Base-by-base conservation (phyloP, 1,140 invertebrate genomes). In the Aphidius gifuensis region DNA sequence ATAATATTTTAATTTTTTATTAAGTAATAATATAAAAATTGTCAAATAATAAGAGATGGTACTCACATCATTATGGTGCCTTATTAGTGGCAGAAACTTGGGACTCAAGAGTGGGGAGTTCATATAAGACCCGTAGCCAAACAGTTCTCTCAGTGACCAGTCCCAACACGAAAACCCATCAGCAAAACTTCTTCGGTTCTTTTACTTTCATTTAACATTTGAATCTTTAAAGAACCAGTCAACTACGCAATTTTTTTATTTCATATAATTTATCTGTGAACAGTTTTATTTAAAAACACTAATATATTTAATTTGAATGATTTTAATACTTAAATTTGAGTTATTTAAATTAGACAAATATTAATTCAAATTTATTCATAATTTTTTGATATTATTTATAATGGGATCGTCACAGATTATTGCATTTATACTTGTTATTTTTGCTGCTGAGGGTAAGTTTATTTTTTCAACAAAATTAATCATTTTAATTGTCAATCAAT, bases 101-200 rank as follows among this genome's bases (percentile, higher is more conserved):
- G 65, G 61, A 64, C 47, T 23, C 46, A 53, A 76, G 78, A 78
- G 78, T 80, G 78, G 78, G 78, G 78, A 74, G 76, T 68, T 79
- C 77, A 78, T 80, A 80, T 80, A 80, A 80, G 78, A 79, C 74
- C 75, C 73, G 71, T 75, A 73, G 69, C 68, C 76, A 80, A 80
- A 77, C 72, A 73, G 75, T 75, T 80, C 78, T 78, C 73, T 72
- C 78, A 80, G 78, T 80, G 74, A 78, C 71, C 78, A 80, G 77
- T 78, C 76, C 75, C 74, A 73, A 78, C 76, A 78, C 78, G 77
- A 79, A 80, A 79, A 80, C 78, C 73, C 74, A 79, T 78, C 78
- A 76, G 71, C 73, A 71, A 70, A 77, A 74, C 75, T 76, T 80
- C 76, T 75, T 78, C 74, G 58, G 68, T 70, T 65, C 62, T 68